A percentile compares a stretch with the other conserved stretches of the same genome.
phyloP scores from a whole-genome alignment of 2,888 invertebrate species.

The Cheilosia impressa region DNA sequence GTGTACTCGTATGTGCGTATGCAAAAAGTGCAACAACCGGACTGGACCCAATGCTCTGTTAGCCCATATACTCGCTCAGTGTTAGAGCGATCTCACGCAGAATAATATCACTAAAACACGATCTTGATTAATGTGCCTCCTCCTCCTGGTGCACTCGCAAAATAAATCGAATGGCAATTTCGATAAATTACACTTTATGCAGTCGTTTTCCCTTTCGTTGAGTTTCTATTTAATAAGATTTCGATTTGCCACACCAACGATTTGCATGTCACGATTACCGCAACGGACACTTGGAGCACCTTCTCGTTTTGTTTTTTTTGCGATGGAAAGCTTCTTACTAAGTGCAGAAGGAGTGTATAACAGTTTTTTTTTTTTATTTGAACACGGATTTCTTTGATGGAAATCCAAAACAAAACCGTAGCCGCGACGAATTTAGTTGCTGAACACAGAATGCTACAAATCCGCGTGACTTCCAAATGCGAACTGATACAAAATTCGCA shows the following conservation, averaged over 20 bases:
- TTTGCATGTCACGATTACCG: slow-evolving; percentile 71
- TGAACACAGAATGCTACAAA: slow-evolving; percentile 68
- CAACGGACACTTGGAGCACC: slow-evolving; percentile 47
- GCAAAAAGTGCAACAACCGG: slow-evolving; percentile 60
- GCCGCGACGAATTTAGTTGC: slow-evolving; percentile 55
- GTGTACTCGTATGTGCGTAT: slow-evolving; percentile 47
- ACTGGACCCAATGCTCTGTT: slow-evolving; percentile 47
- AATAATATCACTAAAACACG: slow-evolving; percentile 66
- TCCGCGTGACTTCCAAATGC: slow-evolving; percentile 77
- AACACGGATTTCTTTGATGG: slow-evolving; percentile 12
- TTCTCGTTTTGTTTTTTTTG: slow-evolving; percentile 11
- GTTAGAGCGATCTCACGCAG: slow-evolving; percentile 35
- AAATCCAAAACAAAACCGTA: slow-evolving; percentile 18
- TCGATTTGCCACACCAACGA: slow-evolving; percentile 70
- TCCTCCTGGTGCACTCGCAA: slow-evolving; percentile 19
- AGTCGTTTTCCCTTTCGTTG: slow-evolving; percentile 52
- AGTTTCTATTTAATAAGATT: slow-evolving; percentile 43
- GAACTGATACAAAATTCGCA: slow-evolving; percentile 74
- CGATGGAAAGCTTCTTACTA: slow-evolving; percentile 33
- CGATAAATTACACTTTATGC: slow-evolving; percentile 47
- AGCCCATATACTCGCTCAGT: slow-evolving; percentile 21
- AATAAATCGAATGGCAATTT: slow-evolving; percentile 43
- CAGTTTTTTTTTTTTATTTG: slow-evolving; percentile 50
- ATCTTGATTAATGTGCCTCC: slow-evolving; percentile 70
- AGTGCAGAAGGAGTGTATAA: slow-evolving; percentile 36